phyloP scores from a whole-genome alignment of 2,797 vertebrate species.

The Xiphophorus birchmanni region DNA sequence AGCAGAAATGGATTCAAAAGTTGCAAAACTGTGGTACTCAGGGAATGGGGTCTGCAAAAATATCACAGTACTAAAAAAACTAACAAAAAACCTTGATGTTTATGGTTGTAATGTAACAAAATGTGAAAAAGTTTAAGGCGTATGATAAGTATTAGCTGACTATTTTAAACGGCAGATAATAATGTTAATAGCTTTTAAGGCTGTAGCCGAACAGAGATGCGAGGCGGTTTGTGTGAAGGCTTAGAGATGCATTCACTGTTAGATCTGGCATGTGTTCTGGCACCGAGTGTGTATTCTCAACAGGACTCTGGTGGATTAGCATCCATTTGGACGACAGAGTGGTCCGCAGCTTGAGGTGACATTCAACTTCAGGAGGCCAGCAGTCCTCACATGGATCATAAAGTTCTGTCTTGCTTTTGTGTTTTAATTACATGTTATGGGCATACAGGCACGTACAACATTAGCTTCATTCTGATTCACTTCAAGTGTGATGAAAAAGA shows the following conservation, averaged over 20 bases:
- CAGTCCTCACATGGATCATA: slow-evolving; percentile 41
- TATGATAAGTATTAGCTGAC: neutral
- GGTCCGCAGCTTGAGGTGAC: slow-evolving; percentile 76
- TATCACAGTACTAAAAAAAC: neutral
- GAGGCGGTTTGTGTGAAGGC: slow-evolving; percentile 67
- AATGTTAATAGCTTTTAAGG: slow-evolving; percentile 45
- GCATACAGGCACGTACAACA: neutral
- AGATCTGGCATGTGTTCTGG: slow-evolving; percentile 75
- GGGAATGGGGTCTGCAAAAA: neutral
- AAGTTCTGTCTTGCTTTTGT: slow-evolving; percentile 47
- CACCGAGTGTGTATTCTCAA: slow-evolving; percentile 69
- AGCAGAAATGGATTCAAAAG: neutral
- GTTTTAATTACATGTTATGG: slow-evolving; percentile 9
- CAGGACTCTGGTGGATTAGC: slow-evolving; percentile 78
- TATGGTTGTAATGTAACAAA: neutral
- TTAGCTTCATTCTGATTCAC: neutral
- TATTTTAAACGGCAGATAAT: slow-evolving; percentile 30
- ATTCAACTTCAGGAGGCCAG: slow-evolving; percentile 73
- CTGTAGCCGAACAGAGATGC: slow-evolving; percentile 57
- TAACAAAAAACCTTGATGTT: neutral
- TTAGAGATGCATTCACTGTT: slow-evolving; percentile 75
- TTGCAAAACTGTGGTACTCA: neutral
- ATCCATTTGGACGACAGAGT: slow-evolving; percentile 80
- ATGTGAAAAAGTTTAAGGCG: neutral
- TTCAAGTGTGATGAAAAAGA: neutral